Base-by-base conservation (phyloP, 2,888 invertebrate species). In the Euzophera pinguis region DNA sequence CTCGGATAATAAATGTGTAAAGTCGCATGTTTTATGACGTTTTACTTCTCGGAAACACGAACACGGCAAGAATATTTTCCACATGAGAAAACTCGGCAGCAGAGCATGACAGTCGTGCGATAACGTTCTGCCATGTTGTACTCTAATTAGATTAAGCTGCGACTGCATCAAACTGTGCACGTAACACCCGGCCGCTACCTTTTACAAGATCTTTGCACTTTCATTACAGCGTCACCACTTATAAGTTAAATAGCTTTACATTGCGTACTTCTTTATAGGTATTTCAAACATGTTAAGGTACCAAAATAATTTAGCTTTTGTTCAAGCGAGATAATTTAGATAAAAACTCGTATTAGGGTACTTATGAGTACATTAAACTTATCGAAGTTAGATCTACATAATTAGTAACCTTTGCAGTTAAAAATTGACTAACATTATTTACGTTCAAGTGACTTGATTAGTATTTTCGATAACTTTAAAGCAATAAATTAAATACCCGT, bases 401-500 rank as follows among this genome's bases (percentile, higher is more conserved):
- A 4, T 32, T 6, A 32, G 2, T 7, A 32, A 32, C 2, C 3
- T 32, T 2, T 4, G 7, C 32, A 32, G 10, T 10, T 32, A 8
- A 9, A 4, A 32, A 9, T 7, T 32, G 1, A 32, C 7, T 29
- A 29, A 29, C n/a, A n/a, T n/a, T n/a, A 35, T 47, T 35, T 35
- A 35, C 16, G 5, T 22, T 27, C 42, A 55, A 54, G 53, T 58
- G 48, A 52, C 56, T 62, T 58, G 62, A 58, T 53, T 56, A 54
- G 55, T 59, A 58, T 65, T 59, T 69, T 63, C 56, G 58, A 72
- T 73, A 72, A 72, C 78, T 77, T 69, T 64, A 71, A 60, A 69
- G 69, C 75, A 78, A 81, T 79, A 79, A 82, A 81, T 82, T 73
- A 76, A 80, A 80, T 70, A 73, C 71, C 70, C 68, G 72, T 74